phyloP scores from a whole-genome alignment of 2,113 vertebrate genomes.

The Panthera leo region DNA sequence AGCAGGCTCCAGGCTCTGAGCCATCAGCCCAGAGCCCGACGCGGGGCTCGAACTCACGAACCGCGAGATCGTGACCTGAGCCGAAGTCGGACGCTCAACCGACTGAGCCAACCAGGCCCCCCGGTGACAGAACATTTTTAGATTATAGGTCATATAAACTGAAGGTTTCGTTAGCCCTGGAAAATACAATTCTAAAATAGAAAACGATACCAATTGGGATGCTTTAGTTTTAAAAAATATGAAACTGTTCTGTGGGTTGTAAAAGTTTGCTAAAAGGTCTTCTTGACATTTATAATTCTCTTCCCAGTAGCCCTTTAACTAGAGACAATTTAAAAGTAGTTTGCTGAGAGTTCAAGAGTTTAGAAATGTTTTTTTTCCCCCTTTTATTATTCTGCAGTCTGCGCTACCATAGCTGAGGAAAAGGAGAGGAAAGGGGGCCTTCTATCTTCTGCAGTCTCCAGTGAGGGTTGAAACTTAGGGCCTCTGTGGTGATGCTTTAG shows the following conservation, averaged over 20 bases:
- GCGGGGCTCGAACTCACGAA: too few relatives aligned
- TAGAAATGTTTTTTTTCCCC: background rate
- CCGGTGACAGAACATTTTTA: background rate
- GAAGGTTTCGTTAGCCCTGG: background rate
- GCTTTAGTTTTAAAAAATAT: conserved; percentile 33
- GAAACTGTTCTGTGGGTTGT: background rate
- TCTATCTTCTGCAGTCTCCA: background rate
- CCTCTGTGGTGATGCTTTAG: background rate
- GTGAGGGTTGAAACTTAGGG: background rate
- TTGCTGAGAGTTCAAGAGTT: conserved; percentile 7
- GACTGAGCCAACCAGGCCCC: too few relatives aligned
- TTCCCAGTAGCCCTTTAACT: conserved; percentile 14
- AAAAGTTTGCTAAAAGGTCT: background rate
- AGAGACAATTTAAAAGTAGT: conserved; percentile 44
- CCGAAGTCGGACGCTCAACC: too few relatives aligned
- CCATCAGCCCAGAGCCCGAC: too few relatives aligned
- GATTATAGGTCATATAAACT: conserved; percentile 7
- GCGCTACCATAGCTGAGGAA: background rate
- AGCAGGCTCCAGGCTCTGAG: too few relatives aligned
- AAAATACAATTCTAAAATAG: conserved; percentile 27
- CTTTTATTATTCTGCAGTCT: conserved; percentile 18
- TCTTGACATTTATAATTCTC: conserved; percentile 2
- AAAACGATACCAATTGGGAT: background rate
- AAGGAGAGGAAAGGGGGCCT: background rate
- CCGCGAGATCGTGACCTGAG: too few relatives aligned